phyloP scores from a whole-genome alignment of 2,888 invertebrate species.

The Lasioglossum vierecki region DNA sequence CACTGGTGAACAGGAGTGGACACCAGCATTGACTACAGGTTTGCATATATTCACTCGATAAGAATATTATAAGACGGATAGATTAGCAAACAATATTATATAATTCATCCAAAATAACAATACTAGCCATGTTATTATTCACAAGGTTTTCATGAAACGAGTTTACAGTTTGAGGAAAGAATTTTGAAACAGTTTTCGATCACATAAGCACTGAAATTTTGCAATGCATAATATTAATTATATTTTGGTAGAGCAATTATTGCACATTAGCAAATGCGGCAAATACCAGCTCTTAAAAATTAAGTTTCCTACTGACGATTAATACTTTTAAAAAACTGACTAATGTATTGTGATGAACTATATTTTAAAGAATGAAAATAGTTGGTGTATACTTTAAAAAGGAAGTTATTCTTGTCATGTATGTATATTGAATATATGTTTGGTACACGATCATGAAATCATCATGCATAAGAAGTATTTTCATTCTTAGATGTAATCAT shows the following conservation, averaged over 20 bases:
- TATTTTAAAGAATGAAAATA: constrained; percentile 68
- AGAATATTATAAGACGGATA: constrained; percentile 34
- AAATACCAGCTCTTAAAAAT: constrained; percentile 22
- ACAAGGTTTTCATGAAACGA: constrained; percentile 38
- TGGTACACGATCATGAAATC: constrained; percentile 35
- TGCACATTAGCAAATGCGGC: background rate
- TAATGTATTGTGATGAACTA: constrained; percentile 35
- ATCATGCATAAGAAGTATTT: constrained; percentile 64
- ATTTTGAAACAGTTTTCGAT: constrained; percentile 35
- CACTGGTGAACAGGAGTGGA: constrained; percentile 99
- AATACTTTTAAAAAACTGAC: constrained; percentile 43
- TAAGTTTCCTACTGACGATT: constrained; percentile 15
- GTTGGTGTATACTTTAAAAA: constrained; percentile 39
- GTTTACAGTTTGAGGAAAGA: constrained; percentile 61
- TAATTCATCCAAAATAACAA: constrained; percentile 49
- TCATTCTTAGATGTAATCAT: constrained; percentile 66
- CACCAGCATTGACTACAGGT: constrained; percentile 97
- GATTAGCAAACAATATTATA: constrained; percentile 48
- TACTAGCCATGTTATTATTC: constrained; percentile 43
- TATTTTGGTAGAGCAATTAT: constrained; percentile 22
- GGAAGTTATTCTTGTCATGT: constrained; percentile 30
- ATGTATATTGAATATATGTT: constrained; percentile 31
- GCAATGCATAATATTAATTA: constrained; percentile 28
- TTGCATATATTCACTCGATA: constrained; percentile 68
- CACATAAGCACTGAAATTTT: background rate